Evolutionary conservation across 2,888 invertebrate species (phyloP), one percentile per base, ranked within the genome.

Genomic region (Nipponacmea schrenckii): DNA sequence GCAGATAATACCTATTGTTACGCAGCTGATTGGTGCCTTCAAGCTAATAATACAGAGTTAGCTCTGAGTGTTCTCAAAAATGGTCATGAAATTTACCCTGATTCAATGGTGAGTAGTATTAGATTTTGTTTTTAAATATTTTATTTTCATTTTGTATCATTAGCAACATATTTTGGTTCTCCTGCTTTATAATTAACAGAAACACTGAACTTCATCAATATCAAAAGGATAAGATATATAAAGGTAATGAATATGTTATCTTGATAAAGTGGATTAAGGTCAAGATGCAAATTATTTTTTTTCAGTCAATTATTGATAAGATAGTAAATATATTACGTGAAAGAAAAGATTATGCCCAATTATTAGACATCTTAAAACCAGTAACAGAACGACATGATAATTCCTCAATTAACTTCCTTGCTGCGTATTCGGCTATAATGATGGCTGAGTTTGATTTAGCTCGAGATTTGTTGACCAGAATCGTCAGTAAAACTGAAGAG

Each of bases 71-170:
- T 77, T 8, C 45, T 75, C 8, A 67, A 72, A 50, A 73, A 69
- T n/a, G 77, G 74, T 1, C 27, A 67, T 14, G 26, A 72, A 48
- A 69, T 71, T 14, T 78, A 76, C 62, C 76, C 76, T 31, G 72
- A 76, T 20, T 44, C 63, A 24, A 39, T 70, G 44, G 76, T 78
- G 64, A 70, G 74, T 76, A 10, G 45, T 24, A 46, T 15, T 27
- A 46, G 62, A n/a, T 14, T 62, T 15, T 44, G 3, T 45, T 2
- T 63, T 39, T 69, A 0, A 63, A 8, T 8, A 39, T 8, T 39
- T 39, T 10, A 39, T 8, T 5, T 8, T 39, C 5, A 39, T 39
- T 31, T 39, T 39, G 39, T 39, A 39, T 39, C 7, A 8, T 39
- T 10, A 39, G 39, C 39, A 39, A 39, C 39, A 39, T 8, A 5